A percentile compares a stretch with the other conserved stretches of the same genome.
These are phyloP conservation scores for Arion vulgaris DNA, from an alignment of 1,140 invertebrate species.

Conservation along the genomic window DNA sequence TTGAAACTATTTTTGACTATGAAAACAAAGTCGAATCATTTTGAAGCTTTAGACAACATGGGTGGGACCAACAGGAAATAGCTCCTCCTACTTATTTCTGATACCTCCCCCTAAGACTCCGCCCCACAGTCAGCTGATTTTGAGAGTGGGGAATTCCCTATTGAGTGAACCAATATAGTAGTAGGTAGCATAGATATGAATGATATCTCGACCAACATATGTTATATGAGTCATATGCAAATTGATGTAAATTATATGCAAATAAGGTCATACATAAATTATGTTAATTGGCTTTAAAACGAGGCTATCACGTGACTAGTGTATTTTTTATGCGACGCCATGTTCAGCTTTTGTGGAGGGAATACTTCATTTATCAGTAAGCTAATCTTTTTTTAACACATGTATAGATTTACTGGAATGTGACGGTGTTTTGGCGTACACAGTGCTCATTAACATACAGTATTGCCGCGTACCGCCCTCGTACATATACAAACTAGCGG, in stretches of 20 bases:
- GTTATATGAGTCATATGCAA: conserved; percentile 34
- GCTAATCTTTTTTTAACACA: not conserved
- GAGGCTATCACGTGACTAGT: conserved; percentile 49
- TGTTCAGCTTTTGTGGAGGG: conserved; percentile 38
- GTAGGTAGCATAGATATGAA: not conserved
- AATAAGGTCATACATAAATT: conserved; percentile 54
- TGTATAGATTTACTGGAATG: not conserved
- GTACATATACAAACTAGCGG: not conserved
- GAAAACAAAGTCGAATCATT: too few relatives aligned
- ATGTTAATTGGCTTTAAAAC: conserved; percentile 51
- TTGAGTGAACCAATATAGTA: not conserved
- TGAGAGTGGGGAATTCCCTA: conserved; percentile 11
- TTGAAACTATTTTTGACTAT: too few relatives aligned
- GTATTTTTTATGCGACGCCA: conserved; percentile 46
- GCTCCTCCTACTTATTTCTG: not conserved
- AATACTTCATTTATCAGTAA: conserved; percentile 19
- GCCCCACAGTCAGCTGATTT: not conserved
- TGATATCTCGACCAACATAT: not conserved
- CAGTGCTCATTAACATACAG: not conserved
- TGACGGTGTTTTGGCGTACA: not conserved
- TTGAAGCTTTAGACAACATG: too few relatives aligned
- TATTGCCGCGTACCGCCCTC: not conserved
- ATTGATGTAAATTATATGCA: conserved; percentile 55
- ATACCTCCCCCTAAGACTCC: not conserved
- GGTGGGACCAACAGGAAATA: too few relatives aligned